Conservation (phyloP, 1,140 invertebrate genomes). For the Battus philenor region DNA sequence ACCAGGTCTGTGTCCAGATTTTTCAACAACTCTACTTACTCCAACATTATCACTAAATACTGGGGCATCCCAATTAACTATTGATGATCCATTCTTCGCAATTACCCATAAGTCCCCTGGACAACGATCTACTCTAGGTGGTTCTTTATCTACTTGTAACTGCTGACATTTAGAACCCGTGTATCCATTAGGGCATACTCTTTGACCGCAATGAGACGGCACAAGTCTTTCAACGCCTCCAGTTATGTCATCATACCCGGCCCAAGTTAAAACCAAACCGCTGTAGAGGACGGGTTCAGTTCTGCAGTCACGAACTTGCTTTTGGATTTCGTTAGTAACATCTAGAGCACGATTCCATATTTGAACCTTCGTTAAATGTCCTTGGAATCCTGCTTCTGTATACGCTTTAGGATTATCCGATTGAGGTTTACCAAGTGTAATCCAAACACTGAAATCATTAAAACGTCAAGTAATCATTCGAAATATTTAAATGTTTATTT, state of each 20-base stretch:
- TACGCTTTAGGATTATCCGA: constrained; percentile 84
- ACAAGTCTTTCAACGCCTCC: constrained; percentile 95
- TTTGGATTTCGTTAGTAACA: constrained; percentile 94
- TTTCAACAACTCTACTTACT: constrained; percentile 87
- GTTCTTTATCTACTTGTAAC: constrained; percentile 88
- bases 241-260: constrained; percentile 91
- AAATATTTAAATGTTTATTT: constrained; percentile 3
- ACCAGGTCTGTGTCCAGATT: constrained; percentile 91
- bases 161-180: constrained; percentile 89
- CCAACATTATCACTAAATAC: constrained; percentile 93
- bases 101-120: constrained; percentile 96
- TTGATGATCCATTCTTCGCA: constrained; percentile 92
- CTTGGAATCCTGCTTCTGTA: constrained; percentile 93
- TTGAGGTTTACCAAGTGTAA: constrained; percentile 92
- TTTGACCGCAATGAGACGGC: constrained; percentile 93
- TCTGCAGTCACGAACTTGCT: constrained; percentile 93
- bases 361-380: constrained; percentile 95
- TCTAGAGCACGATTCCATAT: constrained; percentile 94
- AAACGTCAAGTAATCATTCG: not conserved
- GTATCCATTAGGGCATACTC: constrained; percentile 90
- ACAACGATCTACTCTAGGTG: constrained; percentile 91
- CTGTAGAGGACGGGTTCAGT: constrained; percentile 93
- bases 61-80: constrained; percentile 96
- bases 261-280: constrained; percentile 92
- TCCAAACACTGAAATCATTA: constrained; percentile 85